A percentile compares a stretch with the other conserved stretches of the same genome.
Evolutionary conservation across 1,140 invertebrate genomes (phyloP).

Genomic region (Pentalonia nigronervosa): DNA sequence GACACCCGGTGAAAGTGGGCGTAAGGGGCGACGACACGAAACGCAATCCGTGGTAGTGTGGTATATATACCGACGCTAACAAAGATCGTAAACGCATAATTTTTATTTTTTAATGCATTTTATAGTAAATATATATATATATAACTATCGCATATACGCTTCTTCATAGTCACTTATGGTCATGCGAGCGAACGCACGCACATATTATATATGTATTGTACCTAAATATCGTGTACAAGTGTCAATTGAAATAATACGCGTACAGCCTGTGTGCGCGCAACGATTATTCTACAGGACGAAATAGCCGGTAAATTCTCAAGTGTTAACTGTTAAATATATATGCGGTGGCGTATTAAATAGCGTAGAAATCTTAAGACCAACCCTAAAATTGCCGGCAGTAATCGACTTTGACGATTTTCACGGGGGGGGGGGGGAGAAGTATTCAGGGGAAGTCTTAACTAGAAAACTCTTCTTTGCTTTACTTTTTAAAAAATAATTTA

Average conservation of each 20-base stretch:
- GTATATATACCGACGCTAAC: not conserved
- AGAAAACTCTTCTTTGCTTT: not conserved
- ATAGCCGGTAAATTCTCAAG: not conserved
- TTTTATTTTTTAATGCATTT: not conserved
- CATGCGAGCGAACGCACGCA: not conserved
- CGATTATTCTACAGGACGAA: not conserved
- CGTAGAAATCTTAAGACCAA: not conserved
- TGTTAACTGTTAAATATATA: not conserved
- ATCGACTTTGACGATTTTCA: not conserved
- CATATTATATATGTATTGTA: not conserved
- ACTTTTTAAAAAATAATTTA: not conserved
- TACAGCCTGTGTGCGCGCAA: not conserved
- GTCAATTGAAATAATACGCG: not conserved
- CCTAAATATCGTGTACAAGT: not conserved
- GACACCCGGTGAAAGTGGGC: conserved; percentile 48
- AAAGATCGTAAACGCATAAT: conserved; percentile 9
- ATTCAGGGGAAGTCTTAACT: too few relatives aligned
- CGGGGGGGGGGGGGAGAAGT: too few relatives aligned
- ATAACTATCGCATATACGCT: not conserved
- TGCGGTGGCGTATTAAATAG: not conserved
- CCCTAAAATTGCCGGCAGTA: not conserved
- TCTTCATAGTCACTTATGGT: not conserved
- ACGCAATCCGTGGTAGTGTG: not conserved
- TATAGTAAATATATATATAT: not conserved
- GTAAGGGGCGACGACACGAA: conserved; percentile 36